These are phyloP conservation scores for Phyllotreta cruciferae DNA, from an alignment of 2,888 invertebrate species.

Conservation along the genomic window DNA sequence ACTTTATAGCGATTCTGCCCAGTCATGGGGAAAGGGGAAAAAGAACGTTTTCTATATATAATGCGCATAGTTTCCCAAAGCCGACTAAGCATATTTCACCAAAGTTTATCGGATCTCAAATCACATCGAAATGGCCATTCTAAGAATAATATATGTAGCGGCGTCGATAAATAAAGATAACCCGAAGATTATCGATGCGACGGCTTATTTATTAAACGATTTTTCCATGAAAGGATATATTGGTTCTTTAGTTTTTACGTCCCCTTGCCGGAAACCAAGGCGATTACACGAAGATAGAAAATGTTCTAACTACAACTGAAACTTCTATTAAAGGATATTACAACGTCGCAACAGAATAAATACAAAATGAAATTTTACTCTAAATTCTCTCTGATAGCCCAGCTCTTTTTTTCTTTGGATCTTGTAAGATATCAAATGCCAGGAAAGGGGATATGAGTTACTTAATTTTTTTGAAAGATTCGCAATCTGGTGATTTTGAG, in stretches of 20 bases:
- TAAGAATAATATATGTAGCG: conserved; percentile 29
- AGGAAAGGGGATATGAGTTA: no score
- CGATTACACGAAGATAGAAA: not conserved
- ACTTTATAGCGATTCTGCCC: conserved; percentile 30
- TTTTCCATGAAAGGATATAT: conserved; percentile 9
- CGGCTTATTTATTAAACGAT: conserved; percentile 18
- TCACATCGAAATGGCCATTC: conserved; percentile 25
- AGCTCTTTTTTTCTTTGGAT: no score
- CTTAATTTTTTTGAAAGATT: no score
- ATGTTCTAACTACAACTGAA: no score
- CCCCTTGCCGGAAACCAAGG: not conserved
- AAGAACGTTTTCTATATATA: conserved; percentile 24
- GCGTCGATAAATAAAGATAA: conserved; percentile 27
- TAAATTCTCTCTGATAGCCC: no score
- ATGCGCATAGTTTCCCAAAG: conserved; percentile 29
- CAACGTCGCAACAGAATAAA: no score
- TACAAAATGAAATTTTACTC: no score
- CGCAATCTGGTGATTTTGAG: no score
- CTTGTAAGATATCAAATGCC: no score
- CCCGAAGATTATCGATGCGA: conserved; percentile 20
- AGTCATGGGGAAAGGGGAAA: conserved; percentile 28
- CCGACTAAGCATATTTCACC: conserved; percentile 30
- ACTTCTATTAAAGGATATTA: no score
- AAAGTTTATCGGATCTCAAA: conserved; percentile 27
- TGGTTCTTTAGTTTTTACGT: not conserved